A percentile compares a stretch with the other conserved stretches of the same genome.
Conservation (phyloP, 2,113 vertebrate species). For the Cnemophilus loriae region DNA sequence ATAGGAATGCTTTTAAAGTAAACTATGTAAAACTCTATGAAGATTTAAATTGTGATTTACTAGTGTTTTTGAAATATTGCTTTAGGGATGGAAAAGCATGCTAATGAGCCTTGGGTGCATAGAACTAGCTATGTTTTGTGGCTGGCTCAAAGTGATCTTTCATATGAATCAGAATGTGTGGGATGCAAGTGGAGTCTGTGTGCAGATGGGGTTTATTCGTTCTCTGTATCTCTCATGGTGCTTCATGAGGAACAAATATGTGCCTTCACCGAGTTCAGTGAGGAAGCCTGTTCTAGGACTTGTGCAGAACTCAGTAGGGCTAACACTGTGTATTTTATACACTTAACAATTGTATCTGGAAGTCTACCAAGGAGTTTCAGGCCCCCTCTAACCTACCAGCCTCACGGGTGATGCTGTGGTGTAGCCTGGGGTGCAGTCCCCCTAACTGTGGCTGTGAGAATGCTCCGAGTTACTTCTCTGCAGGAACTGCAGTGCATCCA, state of each 20-base stretch:
- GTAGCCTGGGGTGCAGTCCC: background rate
- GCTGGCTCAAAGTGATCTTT: background rate
- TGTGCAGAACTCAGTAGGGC: background rate
- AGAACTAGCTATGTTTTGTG: background rate
- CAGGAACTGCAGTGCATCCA: background rate
- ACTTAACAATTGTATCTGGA: background rate
- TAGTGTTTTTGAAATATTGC: background rate
- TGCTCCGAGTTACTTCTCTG: background rate
- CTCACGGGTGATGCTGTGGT: background rate
- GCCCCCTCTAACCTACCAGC: background rate
- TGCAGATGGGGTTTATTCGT: background rate
- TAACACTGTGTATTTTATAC: background rate
- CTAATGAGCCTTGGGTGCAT: background rate
- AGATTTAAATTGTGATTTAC: constrained; percentile 4
- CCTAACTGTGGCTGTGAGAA: background rate
- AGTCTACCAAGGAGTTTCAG: background rate
- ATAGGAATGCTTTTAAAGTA: constrained; percentile 23
- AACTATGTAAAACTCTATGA: constrained; percentile 2
- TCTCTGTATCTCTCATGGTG: background rate
- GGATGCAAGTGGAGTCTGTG: background rate
- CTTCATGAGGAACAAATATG: background rate
- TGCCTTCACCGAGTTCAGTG: background rate
- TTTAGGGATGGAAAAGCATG: background rate
- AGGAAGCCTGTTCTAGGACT: background rate
- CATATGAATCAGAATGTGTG: background rate